phyloP scores from a whole-genome alignment of 2,888 invertebrate genomes.

The Athalia rosae region DNA sequence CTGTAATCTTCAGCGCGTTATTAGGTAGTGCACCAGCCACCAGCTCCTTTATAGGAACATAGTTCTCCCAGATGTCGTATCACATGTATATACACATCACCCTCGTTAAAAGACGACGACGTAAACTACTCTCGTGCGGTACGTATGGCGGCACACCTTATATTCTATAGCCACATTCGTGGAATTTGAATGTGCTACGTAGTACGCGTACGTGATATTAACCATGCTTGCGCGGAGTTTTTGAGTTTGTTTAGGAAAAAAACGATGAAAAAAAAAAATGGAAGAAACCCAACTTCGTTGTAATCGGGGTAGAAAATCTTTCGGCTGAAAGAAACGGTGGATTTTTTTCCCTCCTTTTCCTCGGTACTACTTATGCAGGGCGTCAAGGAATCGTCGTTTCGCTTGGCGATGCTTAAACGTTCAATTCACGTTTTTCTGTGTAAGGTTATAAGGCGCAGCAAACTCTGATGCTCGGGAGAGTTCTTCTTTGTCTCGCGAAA shows the following conservation, averaged over 20 bases:
- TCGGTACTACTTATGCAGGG: neutral
- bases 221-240: neutral
- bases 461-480: conserved; percentile 8
- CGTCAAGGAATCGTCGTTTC: conserved; percentile 27
- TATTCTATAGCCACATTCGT: neutral
- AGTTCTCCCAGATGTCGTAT: neutral
- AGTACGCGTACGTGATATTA: neutral
- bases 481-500: conserved; percentile 38
- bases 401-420: conserved; percentile 31
- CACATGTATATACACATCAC: neutral
- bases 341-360: neutral
- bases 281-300: neutral
- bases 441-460: neutral
- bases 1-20: conserved; percentile 4
- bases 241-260: neutral
- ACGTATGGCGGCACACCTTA: too few relatives aligned
- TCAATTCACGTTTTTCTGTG: conserved; percentile 25
- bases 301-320: conserved; percentile 7
- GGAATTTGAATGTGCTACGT: neutral
- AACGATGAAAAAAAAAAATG: neutral
- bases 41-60: neutral
- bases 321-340: conserved; percentile 10
- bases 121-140: too few relatives aligned
- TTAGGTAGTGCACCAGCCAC: neutral
- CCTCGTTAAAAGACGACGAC: neutral